These are phyloP conservation scores for Pygoscelis adeliae DNA, from an alignment of 2,113 vertebrate species.

Conservation along the genomic window DNA sequence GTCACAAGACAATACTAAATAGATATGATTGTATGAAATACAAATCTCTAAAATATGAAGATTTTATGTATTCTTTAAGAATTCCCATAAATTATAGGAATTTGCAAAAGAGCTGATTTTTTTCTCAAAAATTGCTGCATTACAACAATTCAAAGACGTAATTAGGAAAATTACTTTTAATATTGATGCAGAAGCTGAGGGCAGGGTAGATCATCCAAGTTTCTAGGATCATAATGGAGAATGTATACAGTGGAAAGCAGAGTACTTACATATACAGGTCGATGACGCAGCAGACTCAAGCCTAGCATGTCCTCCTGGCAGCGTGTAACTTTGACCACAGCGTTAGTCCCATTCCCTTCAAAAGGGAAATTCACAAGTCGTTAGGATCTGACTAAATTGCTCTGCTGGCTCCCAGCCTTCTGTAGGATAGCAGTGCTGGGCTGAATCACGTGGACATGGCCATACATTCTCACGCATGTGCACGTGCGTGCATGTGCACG, in stretches of 20 bases:
- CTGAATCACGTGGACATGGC: rapidly evolving
- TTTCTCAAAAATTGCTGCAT: background rate
- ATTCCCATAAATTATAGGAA: background rate
- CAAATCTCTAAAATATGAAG: background rate
- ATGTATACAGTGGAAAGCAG: background rate
- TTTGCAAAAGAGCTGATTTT: background rate
- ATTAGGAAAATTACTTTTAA: conserved; percentile 8
- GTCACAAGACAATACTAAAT: background rate
- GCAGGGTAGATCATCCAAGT: background rate
- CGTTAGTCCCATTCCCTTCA: background rate
- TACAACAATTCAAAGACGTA: background rate
- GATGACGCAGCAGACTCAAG: background rate
- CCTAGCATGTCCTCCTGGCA: background rate
- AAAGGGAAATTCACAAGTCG: background rate
- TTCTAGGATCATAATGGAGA: background rate
- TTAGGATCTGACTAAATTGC: background rate
- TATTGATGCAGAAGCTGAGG: background rate
- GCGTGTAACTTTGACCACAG: background rate
- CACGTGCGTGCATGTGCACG: rapidly evolving
- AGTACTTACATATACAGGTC: background rate
- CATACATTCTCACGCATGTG: rapidly evolving
- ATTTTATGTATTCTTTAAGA: background rate
- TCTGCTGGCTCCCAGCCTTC: background rate
- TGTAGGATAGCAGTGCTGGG: background rate
- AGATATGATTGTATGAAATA: background rate